phyloP scores from a whole-genome alignment of 2,888 invertebrate species.

The Pinctada fucata region DNA sequence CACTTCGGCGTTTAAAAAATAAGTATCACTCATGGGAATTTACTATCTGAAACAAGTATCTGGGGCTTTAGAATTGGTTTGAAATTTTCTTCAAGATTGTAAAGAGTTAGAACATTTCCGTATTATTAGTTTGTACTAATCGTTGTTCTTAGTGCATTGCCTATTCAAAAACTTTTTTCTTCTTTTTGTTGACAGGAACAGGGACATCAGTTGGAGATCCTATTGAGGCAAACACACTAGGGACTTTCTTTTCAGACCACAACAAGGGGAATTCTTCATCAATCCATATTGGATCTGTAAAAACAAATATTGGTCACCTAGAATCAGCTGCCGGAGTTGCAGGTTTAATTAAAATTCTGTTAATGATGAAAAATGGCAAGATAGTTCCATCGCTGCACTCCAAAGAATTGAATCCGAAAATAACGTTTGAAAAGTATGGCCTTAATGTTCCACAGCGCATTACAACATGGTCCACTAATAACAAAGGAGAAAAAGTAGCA shows the following conservation, averaged over 20 bases:
- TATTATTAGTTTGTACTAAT: too few species aligned
- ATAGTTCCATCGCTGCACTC: constrained; percentile 59
- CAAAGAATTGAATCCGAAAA: constrained; percentile 52
- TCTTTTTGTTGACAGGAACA: constrained; percentile 51
- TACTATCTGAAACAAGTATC: too few species aligned
- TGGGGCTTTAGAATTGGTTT: too few species aligned
- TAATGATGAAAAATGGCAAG: constrained; percentile 62
- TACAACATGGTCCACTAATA: constrained; percentile 39
- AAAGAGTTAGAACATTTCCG: too few species aligned
- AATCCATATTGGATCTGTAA: constrained; percentile 46
- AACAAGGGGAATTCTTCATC: not conserved
- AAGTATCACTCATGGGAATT: too few species aligned
- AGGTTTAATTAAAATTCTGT: constrained; percentile 62
- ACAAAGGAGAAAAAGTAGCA: constrained; percentile 45
- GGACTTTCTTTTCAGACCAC: constrained; percentile 44
- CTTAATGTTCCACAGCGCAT: constrained; percentile 48
- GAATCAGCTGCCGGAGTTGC: constrained; percentile 59
- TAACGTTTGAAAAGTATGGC: constrained; percentile 50
- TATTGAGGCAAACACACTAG: constrained; percentile 56
- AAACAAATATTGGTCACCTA: too few species aligned
- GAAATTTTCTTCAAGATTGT: too few species aligned
- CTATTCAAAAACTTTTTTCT: too few species aligned
- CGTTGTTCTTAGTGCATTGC: too few species aligned
- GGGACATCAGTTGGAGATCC: constrained; percentile 65
- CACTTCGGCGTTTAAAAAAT: too few species aligned